These are phyloP conservation scores for Anomalospiza imberbis DNA, from an alignment of 2,797 vertebrate genomes.

Conservation along the genomic window DNA sequence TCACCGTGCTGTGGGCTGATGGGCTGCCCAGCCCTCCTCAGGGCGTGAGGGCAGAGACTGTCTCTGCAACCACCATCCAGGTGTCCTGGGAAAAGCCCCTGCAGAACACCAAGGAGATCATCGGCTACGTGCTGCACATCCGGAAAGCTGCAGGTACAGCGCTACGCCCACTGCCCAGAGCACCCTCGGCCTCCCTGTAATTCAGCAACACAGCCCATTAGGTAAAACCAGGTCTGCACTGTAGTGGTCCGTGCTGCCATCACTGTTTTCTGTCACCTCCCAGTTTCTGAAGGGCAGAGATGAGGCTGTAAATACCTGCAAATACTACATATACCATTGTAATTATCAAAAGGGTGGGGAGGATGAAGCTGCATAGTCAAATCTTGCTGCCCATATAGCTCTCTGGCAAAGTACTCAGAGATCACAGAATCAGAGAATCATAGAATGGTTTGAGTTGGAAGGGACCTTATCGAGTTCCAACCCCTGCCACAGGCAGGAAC, in stretches of 20 bases:
- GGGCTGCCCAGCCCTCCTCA: constrained; percentile 88
- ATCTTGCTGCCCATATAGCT: not conserved
- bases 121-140: constrained; percentile 96
- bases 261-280: not conserved
- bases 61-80: constrained; percentile 89
- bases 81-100: constrained; percentile 92
- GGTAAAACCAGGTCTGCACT: not conserved
- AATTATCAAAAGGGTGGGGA: not conserved
- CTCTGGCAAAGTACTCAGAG: not conserved
- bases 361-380: not conserved
- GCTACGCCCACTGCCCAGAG: not conserved
- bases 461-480: not conserved
- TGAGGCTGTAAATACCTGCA: not conserved
- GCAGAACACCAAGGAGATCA: constrained; percentile 94
- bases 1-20: constrained; percentile 93
- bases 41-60: constrained; percentile 80
- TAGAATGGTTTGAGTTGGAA: not conserved
- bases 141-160: constrained; percentile 84
- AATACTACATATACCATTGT: not conserved
- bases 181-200: not conserved
- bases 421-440: not conserved
- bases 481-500: not conserved
- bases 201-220: rapidly evolving
- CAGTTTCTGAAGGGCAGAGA: not conserved
- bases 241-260: not conserved